These are phyloP conservation scores for Gephyroberyx darwinii DNA, from an alignment of 2,797 vertebrate genomes.

Conservation along the genomic window DNA sequence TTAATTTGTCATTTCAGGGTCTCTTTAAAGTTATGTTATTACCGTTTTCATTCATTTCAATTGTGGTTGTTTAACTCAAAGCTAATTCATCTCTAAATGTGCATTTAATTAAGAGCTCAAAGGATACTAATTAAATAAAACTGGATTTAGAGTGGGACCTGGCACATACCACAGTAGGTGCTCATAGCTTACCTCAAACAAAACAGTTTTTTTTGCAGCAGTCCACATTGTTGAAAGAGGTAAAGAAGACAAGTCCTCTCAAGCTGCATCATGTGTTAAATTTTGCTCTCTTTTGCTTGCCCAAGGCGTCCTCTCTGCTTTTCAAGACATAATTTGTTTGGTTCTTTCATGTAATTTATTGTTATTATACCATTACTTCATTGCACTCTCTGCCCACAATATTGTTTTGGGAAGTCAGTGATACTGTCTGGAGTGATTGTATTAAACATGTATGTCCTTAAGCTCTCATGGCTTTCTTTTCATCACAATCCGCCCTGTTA, in stretches of 20 bases:
- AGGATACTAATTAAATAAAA: constrained; percentile 71
- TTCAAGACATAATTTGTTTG: constrained; percentile 63
- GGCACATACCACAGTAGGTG: constrained; percentile 49
- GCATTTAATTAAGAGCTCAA: constrained; percentile 74
- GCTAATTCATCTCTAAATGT: constrained; percentile 61
- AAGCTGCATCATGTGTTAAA: constrained; percentile 55
- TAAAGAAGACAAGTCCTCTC: constrained; percentile 41
- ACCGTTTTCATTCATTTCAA: constrained; percentile 41
- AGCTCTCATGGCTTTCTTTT: constrained; percentile 65
- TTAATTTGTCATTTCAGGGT: constrained; percentile 47
- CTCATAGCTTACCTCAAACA: constrained; percentile 13
- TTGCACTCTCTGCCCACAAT: constrained; percentile 42
- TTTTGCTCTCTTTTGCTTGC: constrained; percentile 40
- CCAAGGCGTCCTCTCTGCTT: constrained; percentile 56
- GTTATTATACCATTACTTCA: constrained; percentile 62
- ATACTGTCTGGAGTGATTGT: constrained; percentile 60
- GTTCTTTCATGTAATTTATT: constrained; percentile 64
- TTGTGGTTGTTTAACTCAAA: constrained; percentile 57
- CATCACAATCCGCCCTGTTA: constrained; percentile 62
- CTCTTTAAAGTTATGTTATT: constrained; percentile 51
- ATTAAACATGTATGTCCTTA: constrained; percentile 66
- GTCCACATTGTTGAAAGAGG: constrained; percentile 47
- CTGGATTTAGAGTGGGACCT: constrained; percentile 48
- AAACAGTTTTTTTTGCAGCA: constrained; percentile 8
- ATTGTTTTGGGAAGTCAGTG: constrained; percentile 60